phyloP scores from a whole-genome alignment of 2,888 invertebrate genomes.

The Cheilosia pagana region DNA sequence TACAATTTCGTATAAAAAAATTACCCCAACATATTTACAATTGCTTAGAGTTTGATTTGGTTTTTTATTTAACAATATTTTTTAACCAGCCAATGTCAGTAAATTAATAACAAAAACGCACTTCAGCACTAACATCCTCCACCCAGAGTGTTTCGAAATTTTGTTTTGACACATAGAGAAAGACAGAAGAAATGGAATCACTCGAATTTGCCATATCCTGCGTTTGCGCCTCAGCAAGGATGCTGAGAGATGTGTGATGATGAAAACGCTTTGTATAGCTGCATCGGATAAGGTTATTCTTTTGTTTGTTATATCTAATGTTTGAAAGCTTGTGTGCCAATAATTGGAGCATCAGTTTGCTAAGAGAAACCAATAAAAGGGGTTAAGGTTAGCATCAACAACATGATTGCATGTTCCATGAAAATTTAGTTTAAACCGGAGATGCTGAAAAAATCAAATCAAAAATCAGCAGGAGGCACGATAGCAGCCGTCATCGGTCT shows the following conservation, averaged over 20 bases:
- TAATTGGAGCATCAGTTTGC: slow-evolving; percentile 21
- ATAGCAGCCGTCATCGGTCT: too few species aligned
- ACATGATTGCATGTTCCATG: slow-evolving; percentile 37
- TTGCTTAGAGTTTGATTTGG: not conserved
- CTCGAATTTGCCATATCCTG: slow-evolving; percentile 50
- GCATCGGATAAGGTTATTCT: not conserved
- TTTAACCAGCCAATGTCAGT: slow-evolving; percentile 19
- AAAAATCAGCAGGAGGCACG: not conserved
- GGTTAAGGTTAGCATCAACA: slow-evolving; percentile 61
- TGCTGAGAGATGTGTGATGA: slow-evolving; percentile 28
- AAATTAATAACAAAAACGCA: slow-evolving; percentile 64
- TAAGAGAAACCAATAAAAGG: slow-evolving; percentile 51
- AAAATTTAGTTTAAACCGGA: too few species aligned
- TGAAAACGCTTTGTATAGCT: not conserved
- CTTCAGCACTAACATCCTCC: slow-evolving; percentile 51
- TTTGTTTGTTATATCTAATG: not conserved
- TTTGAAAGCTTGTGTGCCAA: slow-evolving; percentile 15
- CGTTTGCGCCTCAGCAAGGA: slow-evolving; percentile 55
- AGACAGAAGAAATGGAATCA: slow-evolving; percentile 27
- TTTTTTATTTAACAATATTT: slow-evolving; percentile 22
- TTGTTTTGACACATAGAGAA: slow-evolving; percentile 65
- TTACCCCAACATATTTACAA: slow-evolving; percentile 43
- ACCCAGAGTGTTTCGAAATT: slow-evolving; percentile 57
- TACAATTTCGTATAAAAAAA: slow-evolving; percentile 1
- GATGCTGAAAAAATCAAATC: too few species aligned